Evolutionary conservation across 1,140 invertebrate species (phyloP).

Genomic region (Caenorhabditis latens): DNA sequence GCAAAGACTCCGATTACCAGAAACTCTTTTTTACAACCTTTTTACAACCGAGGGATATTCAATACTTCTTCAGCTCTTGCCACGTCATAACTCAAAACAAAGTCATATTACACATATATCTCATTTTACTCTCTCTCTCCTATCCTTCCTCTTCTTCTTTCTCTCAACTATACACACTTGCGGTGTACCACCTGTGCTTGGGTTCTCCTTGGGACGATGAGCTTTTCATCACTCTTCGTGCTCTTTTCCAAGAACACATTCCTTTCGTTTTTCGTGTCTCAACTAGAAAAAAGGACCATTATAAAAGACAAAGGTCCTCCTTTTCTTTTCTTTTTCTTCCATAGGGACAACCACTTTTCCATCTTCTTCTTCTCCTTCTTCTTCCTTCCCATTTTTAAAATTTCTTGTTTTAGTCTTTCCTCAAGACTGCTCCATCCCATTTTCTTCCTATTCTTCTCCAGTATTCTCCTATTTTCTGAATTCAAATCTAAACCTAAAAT

Average conservation of each 20-base stretch:
- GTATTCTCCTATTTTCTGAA: too few species aligned
- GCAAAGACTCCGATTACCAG: too few species aligned
- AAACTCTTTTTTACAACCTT: too few species aligned
- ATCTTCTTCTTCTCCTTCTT: not conserved
- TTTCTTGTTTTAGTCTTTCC: too few species aligned
- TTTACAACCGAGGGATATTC: not conserved
- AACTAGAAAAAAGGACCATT: not conserved
- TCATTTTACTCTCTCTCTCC: not conserved
- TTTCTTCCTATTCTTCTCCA: too few species aligned
- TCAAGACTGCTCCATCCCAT: too few species aligned
- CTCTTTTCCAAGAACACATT: conserved; percentile 18
- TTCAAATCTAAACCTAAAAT: not conserved
- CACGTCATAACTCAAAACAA: not conserved
- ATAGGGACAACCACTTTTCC: not conserved
- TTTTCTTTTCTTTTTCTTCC: not conserved
- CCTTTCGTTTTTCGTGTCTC: not conserved
- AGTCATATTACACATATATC: not conserved
- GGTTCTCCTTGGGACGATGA: not conserved
- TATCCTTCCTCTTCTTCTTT: not conserved
- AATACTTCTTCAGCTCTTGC: not conserved
- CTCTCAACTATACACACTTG: not conserved
- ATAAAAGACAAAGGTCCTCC: conserved; percentile 13
- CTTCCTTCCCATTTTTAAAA: too few species aligned
- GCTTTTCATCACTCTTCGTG: not conserved
- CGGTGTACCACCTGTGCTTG: not conserved